Percentiles rank a stretch among this genome's conserved stretches.
phyloP scores from a whole-genome alignment of 1,140 invertebrate genomes.

The Drosophila dunni region DNA sequence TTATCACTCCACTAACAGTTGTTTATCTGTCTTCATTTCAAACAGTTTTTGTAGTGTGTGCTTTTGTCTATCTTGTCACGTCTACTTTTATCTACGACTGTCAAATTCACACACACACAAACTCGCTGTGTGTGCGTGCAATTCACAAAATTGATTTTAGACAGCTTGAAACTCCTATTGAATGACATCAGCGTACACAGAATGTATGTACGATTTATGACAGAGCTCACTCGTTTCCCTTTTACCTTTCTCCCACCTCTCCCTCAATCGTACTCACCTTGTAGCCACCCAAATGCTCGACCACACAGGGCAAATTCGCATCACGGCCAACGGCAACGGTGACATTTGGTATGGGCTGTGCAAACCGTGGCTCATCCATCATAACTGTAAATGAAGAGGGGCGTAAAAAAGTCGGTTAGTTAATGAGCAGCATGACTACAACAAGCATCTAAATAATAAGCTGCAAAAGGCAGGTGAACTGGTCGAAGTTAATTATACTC shows the following conservation, averaged over 20 bases:
- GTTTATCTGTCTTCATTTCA: background rate
- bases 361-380: constrained; percentile 92
- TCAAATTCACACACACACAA: constrained; percentile 28
- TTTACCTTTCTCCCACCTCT: background rate
- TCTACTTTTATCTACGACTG: constrained; percentile 36
- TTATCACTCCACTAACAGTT: background rate
- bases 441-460: constrained; percentile 12
- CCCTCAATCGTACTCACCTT: constrained; percentile 88
- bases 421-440: constrained; percentile 55
- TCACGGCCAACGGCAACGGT: constrained; percentile 94
- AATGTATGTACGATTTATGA: constrained; percentile 64
- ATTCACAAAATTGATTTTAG: constrained; percentile 79
- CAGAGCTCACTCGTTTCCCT: constrained; percentile 4
- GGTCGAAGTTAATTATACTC: constrained; percentile 9
- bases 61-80: constrained; percentile 13
- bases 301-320: constrained; percentile 94
- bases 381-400: constrained; percentile 87
- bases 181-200: constrained; percentile 36
- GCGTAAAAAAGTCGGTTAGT: constrained; percentile 63
- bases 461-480: background rate
- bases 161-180: constrained; percentile 63
- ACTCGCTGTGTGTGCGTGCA: constrained; percentile 30
- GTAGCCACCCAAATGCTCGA: constrained; percentile 93
- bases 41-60: background rate
- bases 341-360: constrained; percentile 94